A percentile compares a stretch with the other conserved stretches of the same genome.
These are phyloP conservation scores for Callocephalon fimbriatum DNA, from an alignment of 2,113 vertebrate genomes.

Conservation along the genomic window DNA sequence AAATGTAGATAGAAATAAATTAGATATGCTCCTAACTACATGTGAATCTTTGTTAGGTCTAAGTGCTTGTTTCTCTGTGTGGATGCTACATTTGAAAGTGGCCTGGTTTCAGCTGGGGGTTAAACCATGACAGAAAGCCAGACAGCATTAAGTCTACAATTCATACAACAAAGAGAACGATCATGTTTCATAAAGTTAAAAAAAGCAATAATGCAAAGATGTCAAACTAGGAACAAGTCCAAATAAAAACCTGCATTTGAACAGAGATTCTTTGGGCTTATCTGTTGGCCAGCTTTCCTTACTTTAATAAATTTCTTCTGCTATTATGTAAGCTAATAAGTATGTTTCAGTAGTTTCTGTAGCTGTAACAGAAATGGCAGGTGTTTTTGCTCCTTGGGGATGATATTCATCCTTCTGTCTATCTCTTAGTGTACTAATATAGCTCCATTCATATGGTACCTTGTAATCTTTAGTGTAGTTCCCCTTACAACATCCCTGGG, in stretches of 20 bases:
- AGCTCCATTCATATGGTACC: background rate
- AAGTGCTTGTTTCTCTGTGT: background rate
- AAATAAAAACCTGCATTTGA: background rate
- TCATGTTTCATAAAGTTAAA: background rate
- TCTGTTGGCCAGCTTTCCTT: background rate
- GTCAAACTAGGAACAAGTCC: background rate
- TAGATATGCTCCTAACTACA: background rate
- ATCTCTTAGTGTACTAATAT: background rate
- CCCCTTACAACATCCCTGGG: background rate
- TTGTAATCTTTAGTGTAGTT: background rate
- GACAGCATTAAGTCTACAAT: background rate
- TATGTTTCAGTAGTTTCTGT: background rate
- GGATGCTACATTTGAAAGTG: rapidly evolving
- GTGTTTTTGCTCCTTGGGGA: background rate
- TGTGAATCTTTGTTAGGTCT: constrained; percentile 1
- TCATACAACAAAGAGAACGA: background rate
- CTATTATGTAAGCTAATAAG: background rate
- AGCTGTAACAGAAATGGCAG: background rate
- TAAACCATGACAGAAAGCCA: background rate
- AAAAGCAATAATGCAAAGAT: background rate
- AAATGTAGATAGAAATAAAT: constrained; percentile 50
- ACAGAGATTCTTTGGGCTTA: background rate
- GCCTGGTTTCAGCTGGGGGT: background rate
- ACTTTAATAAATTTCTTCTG: background rate
- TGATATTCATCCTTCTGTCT: constrained; percentile 1